phyloP scores from a whole-genome alignment of 2,113 vertebrate genomes.

The Tragelaphus strepsiceros region DNA sequence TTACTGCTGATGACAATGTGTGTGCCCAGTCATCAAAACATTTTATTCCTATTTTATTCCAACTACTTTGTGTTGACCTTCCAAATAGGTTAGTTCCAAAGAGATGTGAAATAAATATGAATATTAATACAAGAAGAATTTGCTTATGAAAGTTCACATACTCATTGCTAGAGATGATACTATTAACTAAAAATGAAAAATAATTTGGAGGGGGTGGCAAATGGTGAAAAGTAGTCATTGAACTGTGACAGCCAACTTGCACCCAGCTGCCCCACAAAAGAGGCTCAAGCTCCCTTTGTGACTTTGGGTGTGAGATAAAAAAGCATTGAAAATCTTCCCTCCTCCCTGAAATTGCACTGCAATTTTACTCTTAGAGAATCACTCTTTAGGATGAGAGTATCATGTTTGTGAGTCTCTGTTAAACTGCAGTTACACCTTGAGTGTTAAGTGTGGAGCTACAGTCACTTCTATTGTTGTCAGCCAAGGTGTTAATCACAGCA shows the following conservation, averaged over 20 bases:
- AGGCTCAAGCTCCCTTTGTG: neutral
- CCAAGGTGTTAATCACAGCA: neutral
- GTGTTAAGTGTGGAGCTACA: neutral
- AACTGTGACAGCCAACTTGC: neutral
- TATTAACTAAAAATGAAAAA: neutral
- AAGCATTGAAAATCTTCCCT: neutral
- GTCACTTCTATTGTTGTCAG: neutral
- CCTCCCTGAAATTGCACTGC: neutral
- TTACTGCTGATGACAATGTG: neutral
- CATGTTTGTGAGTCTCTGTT: neutral
- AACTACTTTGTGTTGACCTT: neutral
- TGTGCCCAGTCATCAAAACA: neutral
- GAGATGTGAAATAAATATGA: neutral
- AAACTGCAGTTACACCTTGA: neutral
- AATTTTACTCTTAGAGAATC: neutral
- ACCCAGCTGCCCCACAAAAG: neutral
- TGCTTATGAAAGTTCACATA: neutral
- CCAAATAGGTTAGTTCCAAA: neutral
- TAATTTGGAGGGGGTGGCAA: neutral
- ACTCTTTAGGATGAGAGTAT: neutral
- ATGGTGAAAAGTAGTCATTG: neutral
- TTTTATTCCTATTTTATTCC: neutral
- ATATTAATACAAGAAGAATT: neutral
- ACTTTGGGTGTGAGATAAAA: neutral
- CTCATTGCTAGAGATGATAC: neutral